A percentile compares a stretch with the other conserved stretches of the same genome.
Conservation (phyloP, 2,888 invertebrate species). For the Ormyrus nitidulus region DNA sequence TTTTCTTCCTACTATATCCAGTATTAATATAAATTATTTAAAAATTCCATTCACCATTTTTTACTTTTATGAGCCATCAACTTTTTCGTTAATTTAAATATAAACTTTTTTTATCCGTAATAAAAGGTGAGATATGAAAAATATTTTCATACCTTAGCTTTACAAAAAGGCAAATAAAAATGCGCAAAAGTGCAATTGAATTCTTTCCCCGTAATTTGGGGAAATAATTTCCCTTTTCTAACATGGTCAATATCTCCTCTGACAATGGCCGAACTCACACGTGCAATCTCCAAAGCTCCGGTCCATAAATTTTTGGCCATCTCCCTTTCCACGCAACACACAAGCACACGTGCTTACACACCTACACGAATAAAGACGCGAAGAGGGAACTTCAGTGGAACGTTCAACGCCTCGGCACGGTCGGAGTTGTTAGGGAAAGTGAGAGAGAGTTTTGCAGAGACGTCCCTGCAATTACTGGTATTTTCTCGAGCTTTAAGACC, state of each 20-base stretch:
- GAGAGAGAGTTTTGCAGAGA: conserved; percentile 34
- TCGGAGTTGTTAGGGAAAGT: conserved; percentile 20
- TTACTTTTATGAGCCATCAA: too few species aligned
- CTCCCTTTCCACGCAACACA: neutral
- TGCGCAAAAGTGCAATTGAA: too few species aligned
- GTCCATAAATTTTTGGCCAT: conserved; percentile 42
- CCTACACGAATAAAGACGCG: conserved; percentile 22
- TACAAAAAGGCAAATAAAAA: too few species aligned
- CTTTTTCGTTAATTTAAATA: too few species aligned
- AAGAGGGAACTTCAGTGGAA: conserved; percentile 9
- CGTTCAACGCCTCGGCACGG: conserved; percentile 15
- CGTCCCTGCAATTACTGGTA: conserved; percentile 45
- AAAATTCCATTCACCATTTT: too few species aligned
- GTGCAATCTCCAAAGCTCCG: neutral
- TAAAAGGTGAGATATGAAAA: too few species aligned
- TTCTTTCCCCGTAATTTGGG: conserved; percentile 24
- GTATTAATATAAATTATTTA: too few species aligned
- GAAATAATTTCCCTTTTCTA: conserved; percentile 32
- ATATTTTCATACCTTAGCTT: too few species aligned
- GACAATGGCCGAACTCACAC: conserved; percentile 34
- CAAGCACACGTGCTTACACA: neutral
- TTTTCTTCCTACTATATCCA: too few species aligned
- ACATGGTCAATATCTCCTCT: conserved; percentile 9
- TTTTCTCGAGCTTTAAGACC: conserved; percentile 37
- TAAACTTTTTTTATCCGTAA: too few species aligned